phyloP scores from a whole-genome alignment of 1,140 invertebrate species.

The Coelopa frigida region DNA sequence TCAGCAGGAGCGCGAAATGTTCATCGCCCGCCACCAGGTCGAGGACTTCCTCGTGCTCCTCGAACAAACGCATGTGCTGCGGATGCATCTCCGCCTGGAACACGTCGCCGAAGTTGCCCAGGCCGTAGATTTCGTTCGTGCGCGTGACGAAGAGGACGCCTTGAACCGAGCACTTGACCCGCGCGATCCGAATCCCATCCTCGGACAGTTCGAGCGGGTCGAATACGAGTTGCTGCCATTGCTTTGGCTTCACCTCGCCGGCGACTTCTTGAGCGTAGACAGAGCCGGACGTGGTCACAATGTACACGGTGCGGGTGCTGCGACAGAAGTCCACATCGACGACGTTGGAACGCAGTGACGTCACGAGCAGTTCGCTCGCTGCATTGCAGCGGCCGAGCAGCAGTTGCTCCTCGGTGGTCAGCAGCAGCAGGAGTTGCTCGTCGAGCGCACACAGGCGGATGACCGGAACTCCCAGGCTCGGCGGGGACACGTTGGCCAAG shows the following conservation, averaged over 20 bases:
- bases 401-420: conserved; percentile 30
- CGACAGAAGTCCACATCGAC: conserved; percentile 32
- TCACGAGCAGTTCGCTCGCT: conserved; percentile 16
- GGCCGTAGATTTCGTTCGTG: conserved; percentile 27
- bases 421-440: conserved; percentile 13
- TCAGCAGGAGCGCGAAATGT: conserved; percentile 33
- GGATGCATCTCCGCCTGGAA: conserved; percentile 30
- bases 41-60: conserved; percentile 29
- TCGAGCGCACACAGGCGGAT: conserved; percentile 1
- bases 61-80: conserved; percentile 31
- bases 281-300: conserved; percentile 24
- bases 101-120: conserved; percentile 35
- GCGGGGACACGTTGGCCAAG: neutral
- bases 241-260: conserved; percentile 7
- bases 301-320: conserved; percentile 21
- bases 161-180: conserved; percentile 30
- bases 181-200: conserved; percentile 30
- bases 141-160: conserved; percentile 32
- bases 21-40: conserved; percentile 33
- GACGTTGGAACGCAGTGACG: conserved; percentile 21
- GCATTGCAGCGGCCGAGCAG: conserved; percentile 20
- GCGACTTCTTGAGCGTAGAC: conserved; percentile 20
- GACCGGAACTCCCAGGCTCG: neutral
- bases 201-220: conserved; percentile 34
- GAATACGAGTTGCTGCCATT: conserved; percentile 30